Base-by-base conservation (phyloP, 1,140 invertebrate species). In the Rhagoletis zephyria region DNA sequence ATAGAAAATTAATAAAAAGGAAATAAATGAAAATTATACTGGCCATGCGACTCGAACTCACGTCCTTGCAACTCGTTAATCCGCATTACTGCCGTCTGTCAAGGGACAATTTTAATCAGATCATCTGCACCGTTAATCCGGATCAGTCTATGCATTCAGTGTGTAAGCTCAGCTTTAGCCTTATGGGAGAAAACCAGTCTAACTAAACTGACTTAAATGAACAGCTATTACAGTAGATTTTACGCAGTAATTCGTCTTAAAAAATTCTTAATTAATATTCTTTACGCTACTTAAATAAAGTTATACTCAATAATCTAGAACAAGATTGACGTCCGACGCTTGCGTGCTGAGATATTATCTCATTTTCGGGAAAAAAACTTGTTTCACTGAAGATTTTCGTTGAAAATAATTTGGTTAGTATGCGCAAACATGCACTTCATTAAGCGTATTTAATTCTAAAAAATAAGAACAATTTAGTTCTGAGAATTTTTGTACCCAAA, bases 391-490 rank as follows among this genome's bases (percentile, higher is more conserved):
- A 81, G 19, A 56, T 56, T 81, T 56, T n/a, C 3, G 48, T 30
- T 4, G 30, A 67, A 30, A 30, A 30, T 56, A 1, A 56, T 19
- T 59, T 56, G 7, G n/a, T 81, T 81, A 81, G 42, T 81, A 81
- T 81, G 74, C 74, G 19, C 48, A n/a, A 59, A 81, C 74, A 56
- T 81, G 74, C 74, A 81, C 74, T 81, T 56, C 74, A 81, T 81
- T 81, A 81, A 81, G 74, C 30, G 74, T n/a, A 56, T 56, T 81
- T 81, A 81, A 81, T 81, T 81, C 74, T 81, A 81, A 14, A 81
- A 81, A 81, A 81, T 81, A 81, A 81, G 74, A 81, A 81, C 74
- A 81, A 30, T 81, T 81, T 81, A 81, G 40, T 81, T 81, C 74
- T 81, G 2, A 51, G 74, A 81, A 81, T 51, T 74, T 74, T 59